These are phyloP conservation scores for Luffia ferchaultella DNA, from an alignment of 2,888 invertebrate species.

Conservation along the genomic window DNA sequence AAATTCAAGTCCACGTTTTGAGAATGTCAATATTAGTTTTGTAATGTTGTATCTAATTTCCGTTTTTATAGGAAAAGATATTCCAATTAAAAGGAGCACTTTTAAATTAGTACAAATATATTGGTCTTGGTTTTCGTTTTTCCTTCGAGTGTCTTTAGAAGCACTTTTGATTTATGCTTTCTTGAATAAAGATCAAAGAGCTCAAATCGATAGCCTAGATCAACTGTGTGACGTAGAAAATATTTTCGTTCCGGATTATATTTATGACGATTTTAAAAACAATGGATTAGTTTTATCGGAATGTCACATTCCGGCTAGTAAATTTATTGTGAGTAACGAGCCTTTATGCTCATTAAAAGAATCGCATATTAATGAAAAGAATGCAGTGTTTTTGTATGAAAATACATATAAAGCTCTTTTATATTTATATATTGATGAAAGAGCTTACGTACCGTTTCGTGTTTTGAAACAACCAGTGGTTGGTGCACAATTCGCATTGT, in stretches of 20 bases:
- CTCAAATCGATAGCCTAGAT: constrained; percentile 3
- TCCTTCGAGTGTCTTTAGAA: neutral
- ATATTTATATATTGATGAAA: constrained; percentile 1
- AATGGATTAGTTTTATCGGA: constrained; percentile 2
- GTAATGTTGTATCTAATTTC: neutral
- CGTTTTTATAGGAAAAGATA: neutral
- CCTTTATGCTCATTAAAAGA: neutral
- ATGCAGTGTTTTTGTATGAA: constrained; percentile 2
- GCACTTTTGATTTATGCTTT: constrained; percentile 2
- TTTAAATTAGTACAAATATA: constrained; percentile 2
- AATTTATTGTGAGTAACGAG: constrained; percentile 2
- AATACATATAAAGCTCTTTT: constrained; percentile 1
- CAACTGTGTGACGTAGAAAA: constrained; percentile 2
- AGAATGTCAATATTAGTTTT: neutral
- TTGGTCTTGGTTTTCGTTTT: constrained; percentile 6
- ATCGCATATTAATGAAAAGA: neutral
- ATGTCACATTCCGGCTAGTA: constrained; percentile 2
- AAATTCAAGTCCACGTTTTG: neutral
- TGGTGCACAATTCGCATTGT: constrained; percentile 1
- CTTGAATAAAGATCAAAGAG: neutral
- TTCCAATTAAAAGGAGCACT: neutral
- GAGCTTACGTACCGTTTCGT: constrained; percentile 1
- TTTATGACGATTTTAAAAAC: constrained; percentile 1
- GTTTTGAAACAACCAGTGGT: constrained; percentile 1
- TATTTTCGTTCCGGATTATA: neutral